A percentile compares a stretch with the other conserved stretches of the same genome.
phyloP scores from a whole-genome alignment of 2,113 vertebrate genomes.

The zebrafish (Danio rerio) region DNA sequence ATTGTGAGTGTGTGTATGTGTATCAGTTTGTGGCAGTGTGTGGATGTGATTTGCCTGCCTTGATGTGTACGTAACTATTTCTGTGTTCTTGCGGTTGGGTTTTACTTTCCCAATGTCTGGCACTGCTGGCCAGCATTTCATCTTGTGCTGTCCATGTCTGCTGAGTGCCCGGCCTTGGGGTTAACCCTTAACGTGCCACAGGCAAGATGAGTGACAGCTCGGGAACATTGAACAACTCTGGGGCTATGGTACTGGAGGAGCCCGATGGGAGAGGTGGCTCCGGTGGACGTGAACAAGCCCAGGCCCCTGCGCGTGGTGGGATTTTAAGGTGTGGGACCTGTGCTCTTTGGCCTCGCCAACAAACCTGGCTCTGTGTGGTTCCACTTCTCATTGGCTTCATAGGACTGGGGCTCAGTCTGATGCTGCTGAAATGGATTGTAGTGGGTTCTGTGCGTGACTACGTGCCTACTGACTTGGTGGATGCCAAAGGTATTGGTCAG shows the following conservation, averaged over 20 bases:
- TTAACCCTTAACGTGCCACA: constrained; percentile 70
- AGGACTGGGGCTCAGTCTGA: constrained; percentile 90
- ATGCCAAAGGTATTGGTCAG: constrained; percentile 91
- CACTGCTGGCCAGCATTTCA: constrained; percentile 49
- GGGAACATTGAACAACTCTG: constrained; percentile 77
- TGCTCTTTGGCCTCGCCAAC: constrained; percentile 91
- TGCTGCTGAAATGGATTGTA: constrained; percentile 95
- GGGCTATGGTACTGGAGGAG: constrained; percentile 83
- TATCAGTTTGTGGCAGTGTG: constrained; percentile 63
- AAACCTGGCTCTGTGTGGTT: constrained; percentile 91
- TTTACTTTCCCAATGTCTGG: constrained; percentile 45
- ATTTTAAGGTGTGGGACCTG: constrained; percentile 84
- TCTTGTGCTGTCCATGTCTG: constrained; percentile 62
- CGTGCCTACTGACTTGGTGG: constrained; percentile 90
- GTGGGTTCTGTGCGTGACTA: constrained; percentile 92
- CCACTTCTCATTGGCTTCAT: constrained; percentile 92
- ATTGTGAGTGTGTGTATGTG: constrained; percentile 55
- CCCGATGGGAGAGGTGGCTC: constrained; percentile 77
- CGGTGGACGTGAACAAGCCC: constrained; percentile 77
- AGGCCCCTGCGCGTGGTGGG: constrained; percentile 78
- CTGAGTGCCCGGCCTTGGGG: constrained; percentile 49
- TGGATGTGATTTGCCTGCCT: constrained; percentile 50
- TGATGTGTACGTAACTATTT: constrained; percentile 61
- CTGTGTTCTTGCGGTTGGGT: constrained; percentile 22
- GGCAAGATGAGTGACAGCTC: constrained; percentile 77